A percentile compares a stretch with the other conserved stretches of the same genome.
Conservation (phyloP, 2,113 vertebrate species). For the Elanoides forficatus region DNA sequence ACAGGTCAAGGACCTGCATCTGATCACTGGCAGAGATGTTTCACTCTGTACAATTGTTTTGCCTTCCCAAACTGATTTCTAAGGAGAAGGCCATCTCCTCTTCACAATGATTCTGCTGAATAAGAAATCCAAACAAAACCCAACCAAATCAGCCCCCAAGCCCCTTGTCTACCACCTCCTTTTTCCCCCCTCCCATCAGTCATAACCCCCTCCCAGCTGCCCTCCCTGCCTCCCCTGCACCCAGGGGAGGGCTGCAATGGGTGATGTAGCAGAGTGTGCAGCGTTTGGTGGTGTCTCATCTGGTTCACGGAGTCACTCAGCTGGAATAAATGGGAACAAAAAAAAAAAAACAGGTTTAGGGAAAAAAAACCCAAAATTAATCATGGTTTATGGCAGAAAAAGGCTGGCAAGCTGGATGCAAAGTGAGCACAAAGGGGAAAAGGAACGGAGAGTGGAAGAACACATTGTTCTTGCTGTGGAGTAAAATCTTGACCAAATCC, state of each 20-base stretch:
- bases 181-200: not conserved
- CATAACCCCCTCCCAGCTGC: not conserved
- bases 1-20: not conserved
- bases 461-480: not conserved
- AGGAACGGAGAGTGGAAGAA: not conserved
- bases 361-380: not conserved
- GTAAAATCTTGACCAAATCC: not conserved
- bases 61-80: slow-evolving; percentile 1
- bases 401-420: not conserved
- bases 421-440: not conserved
- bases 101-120: slow-evolving; percentile 19
- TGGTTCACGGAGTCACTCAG: slow-evolving; percentile 73
- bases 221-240: slow-evolving; percentile 11
- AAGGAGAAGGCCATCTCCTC: not conserved
- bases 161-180: slow-evolving; percentile 15
- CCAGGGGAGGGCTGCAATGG: slow-evolving; percentile 14
- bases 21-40: not conserved
- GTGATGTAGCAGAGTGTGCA: slow-evolving; percentile 45
- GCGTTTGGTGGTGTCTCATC: slow-evolving; percentile 66
- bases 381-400: slow-evolving; percentile 4
- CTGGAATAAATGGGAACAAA: slow-evolving; percentile 80
- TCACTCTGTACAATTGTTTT: not conserved
- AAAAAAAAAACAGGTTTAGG: slow-evolving; percentile 32
- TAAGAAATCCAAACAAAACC: slow-evolving; percentile 12
- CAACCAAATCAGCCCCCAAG: slow-evolving; percentile 2